Base-by-base conservation (phyloP, 2,797 vertebrate genomes). In the Serranus cabrilla region DNA sequence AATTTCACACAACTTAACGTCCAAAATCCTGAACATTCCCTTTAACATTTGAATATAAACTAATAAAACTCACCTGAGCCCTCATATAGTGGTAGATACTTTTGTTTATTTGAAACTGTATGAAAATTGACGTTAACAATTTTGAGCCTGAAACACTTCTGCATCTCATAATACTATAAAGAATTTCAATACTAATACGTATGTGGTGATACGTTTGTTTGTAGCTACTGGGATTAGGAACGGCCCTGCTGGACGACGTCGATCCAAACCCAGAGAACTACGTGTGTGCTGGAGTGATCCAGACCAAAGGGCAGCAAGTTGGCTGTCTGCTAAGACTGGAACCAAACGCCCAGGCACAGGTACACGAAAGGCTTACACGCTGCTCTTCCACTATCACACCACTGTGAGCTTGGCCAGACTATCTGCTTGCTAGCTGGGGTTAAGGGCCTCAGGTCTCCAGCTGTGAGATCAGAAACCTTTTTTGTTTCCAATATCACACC, bases 241-340 rank as follows among this genome's bases (percentile, higher is more conserved):
- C 95, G 4, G 97, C 97, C 21, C 95, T 98, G 76, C 88, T 98
- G 91, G 96, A 97, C 81, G 96, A 97, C 0, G 96, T 98, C 50
- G 97, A 98, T 82, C 97, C 97, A 23, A 98, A 98, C 90, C 97
- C 96, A 13, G 97, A 97, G 85, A 98, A 98, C 85, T 98, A 96
- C 0, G 97, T 98, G 67, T 97, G 96, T 20, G 97, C 97, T 57
- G 97, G 97, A 62, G 97, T 98, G 83, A 96, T 98, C 78, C 97
- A 98, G 93, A 97, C 96, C 10, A 98, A 98, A 88, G 89, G 94
- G 55, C 94, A 97, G 85, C 97, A 98, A 82, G 96, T 98, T 23
- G 97, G 97, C 87, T 97, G 96, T 71, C 95, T 98, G 87, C 94
- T 98, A 21, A 94, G 97, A 88, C 94, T 98, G 85, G 97, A 98